Conservation (phyloP, 2,113 vertebrate genomes). For the Phyllopteryx taeniolatus region DNA sequence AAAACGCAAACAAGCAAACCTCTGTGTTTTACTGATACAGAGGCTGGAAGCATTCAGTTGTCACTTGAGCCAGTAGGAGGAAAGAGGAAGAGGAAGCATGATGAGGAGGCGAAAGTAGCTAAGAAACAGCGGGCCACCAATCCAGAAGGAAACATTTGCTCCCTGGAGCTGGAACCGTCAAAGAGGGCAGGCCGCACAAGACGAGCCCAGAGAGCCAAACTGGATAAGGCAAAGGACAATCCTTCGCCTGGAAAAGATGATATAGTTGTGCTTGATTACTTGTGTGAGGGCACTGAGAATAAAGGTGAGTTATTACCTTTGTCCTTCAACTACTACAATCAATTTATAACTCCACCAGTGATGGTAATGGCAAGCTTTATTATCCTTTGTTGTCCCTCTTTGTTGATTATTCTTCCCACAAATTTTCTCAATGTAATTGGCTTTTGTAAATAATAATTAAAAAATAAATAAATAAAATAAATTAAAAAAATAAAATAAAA, state of each 20-base stretch:
- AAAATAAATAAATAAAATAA: neutral
- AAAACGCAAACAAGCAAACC: neutral
- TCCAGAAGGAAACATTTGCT: conserved; percentile 11
- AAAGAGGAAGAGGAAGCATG: conserved; percentile 69
- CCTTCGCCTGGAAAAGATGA: conserved; percentile 15
- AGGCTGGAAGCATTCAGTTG: neutral
- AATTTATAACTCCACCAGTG: too few species aligned
- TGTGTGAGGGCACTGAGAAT: conserved; percentile 15
- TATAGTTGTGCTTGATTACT: conserved; percentile 40
- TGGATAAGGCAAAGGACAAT: conserved; percentile 20
- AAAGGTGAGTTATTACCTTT: conserved; percentile 41
- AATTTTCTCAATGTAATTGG: neutral
- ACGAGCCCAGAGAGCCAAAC: conserved; percentile 40
- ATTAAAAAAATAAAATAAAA: too few species aligned
- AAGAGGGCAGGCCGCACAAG: conserved; percentile 41
- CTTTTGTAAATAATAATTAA: neutral
- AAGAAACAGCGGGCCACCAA: conserved; percentile 67
- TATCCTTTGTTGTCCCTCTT: too few species aligned
- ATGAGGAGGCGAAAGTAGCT: conserved; percentile 52
- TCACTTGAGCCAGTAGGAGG: conserved; percentile 32
- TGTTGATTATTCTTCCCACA: neutral
- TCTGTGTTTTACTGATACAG: conserved; percentile 7
- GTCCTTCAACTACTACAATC: neutral
- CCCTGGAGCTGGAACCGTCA: conserved; percentile 10
- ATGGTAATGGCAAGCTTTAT: too few species aligned